Conservation (phyloP, 2,888 invertebrate genomes). For the Fissipunctia ypsillon region DNA sequence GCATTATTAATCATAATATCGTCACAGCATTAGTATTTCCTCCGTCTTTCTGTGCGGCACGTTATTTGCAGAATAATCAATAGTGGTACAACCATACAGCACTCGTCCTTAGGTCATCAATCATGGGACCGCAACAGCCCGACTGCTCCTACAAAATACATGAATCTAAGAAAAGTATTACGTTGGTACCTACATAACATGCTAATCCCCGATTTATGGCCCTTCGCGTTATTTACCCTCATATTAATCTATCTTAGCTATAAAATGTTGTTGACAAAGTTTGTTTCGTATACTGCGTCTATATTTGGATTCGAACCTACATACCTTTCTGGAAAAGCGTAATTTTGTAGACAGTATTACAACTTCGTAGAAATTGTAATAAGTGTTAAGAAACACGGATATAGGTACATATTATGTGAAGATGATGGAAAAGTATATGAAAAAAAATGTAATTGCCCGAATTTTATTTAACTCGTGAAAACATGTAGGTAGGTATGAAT, state of each 20-base stretch:
- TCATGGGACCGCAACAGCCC: conserved; percentile 66
- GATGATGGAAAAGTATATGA: background rate
- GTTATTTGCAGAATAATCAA: conserved; percentile 63
- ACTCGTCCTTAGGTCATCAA: conserved; percentile 67
- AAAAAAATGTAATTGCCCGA: background rate
- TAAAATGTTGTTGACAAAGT: conserved; percentile 58
- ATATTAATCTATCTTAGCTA: conserved; percentile 66
- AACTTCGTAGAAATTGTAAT: conserved; percentile 11
- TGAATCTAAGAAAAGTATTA: conserved; percentile 67
- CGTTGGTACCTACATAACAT: conserved; percentile 54
- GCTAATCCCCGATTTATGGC: conserved; percentile 70
- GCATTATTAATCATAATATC: conserved; percentile 54
- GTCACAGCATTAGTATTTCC: conserved; percentile 45
- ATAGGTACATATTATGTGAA: background rate
- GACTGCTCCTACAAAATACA: conserved; percentile 67
- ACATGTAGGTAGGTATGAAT: background rate
- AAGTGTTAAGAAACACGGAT: background rate
- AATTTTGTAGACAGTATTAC: background rate
- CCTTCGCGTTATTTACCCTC: conserved; percentile 64
- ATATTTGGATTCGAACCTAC: conserved; percentile 31
- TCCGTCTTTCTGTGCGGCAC: conserved; percentile 32
- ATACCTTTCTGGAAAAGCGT: background rate
- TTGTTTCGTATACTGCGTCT: conserved; percentile 44
- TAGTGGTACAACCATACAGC: conserved; percentile 46
- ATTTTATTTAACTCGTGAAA: background rate